Evolutionary conservation across 2,113 vertebrate species (phyloP).

Genomic region (Notechis scutatus): DNA sequence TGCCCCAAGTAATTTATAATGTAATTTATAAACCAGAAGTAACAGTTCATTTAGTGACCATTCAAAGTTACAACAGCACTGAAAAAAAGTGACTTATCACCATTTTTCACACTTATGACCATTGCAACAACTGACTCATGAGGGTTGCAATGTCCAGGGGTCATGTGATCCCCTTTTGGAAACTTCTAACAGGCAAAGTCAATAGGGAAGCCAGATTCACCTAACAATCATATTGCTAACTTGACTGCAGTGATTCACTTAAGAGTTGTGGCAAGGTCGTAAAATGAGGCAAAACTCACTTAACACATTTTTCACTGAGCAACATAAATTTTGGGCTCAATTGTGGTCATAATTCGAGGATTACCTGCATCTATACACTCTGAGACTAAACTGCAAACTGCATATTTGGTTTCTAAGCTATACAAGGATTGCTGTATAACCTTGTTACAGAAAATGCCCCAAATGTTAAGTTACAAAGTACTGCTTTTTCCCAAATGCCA

Average conservation of each 20-base stretch:
- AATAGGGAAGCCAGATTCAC: not conserved
- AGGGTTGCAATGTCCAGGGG: not conserved
- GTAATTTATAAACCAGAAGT: not conserved
- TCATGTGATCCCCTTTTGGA: not conserved
- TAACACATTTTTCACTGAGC: not conserved
- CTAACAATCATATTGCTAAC: not conserved
- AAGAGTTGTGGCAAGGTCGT: not conserved
- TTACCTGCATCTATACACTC: not conserved
- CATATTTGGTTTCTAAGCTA: not conserved
- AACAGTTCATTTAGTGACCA: not conserved
- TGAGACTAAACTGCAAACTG: not conserved
- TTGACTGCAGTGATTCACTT: not conserved
- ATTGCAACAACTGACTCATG: not conserved
- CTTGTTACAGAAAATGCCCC: not conserved
- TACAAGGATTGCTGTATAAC: not conserved
- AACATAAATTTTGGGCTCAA: not conserved
- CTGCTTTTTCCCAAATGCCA: not conserved
- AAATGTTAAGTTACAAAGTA: not conserved
- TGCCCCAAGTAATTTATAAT: not conserved
- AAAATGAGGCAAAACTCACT: not conserved
- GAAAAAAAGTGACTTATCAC: not conserved
- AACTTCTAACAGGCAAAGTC: not conserved
- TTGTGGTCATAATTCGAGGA: not conserved
- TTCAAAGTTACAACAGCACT: not conserved
- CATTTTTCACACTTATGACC: not conserved